Evolutionary conservation across 2,113 vertebrate genomes (phyloP), one percentile per base, ranked within the genome.

Genomic region (Machaerirhynchus nigripectus): DNA sequence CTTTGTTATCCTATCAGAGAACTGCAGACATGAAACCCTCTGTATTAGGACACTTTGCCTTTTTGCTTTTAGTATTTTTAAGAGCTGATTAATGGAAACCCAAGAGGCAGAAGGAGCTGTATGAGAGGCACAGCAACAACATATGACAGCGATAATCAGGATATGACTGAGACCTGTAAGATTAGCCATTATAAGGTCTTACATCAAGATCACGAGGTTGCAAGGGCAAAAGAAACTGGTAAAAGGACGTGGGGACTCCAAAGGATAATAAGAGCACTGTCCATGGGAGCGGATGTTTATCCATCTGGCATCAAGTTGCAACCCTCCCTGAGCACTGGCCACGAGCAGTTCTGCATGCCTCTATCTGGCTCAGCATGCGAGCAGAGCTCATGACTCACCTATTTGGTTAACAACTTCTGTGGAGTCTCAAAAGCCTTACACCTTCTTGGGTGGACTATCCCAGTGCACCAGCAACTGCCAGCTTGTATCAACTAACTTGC

Each of bases 91-190:
- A 42, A 33, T 1, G 5, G 37, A 57, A 61, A 67, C 39, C 33
- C 56, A 53, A 60, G 20, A 82, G 31, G 24, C 11, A 1, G 46
- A 40, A 61, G 12, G 21, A 90, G 31, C 35, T 2, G 1, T 6
- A 5, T 0, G 15, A 74, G 21, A 67, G 12, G 22, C 26, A 30
- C 27, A 90, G 18, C 6, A 40, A 15, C 2, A 53, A 17, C 3
- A 0, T 13, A 26, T 2, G 0, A 24, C 24, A 57, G 9, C 11
- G 11, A 74, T 26, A 21, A 77, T 16, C 44, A 39, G n/a, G 42
- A 12, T 59, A 15, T 33, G 50, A 15, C 10, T 31, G 39, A 71
- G 28, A 63, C 21, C 20, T 37, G 1, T 11, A 10, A 68, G 53
- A 55, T 33, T 9, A 64, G 20, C 23, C 30, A 42, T 17, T 11